Conservation (phyloP, 1,140 invertebrate genomes). For the Lutraria rhynchaena region DNA sequence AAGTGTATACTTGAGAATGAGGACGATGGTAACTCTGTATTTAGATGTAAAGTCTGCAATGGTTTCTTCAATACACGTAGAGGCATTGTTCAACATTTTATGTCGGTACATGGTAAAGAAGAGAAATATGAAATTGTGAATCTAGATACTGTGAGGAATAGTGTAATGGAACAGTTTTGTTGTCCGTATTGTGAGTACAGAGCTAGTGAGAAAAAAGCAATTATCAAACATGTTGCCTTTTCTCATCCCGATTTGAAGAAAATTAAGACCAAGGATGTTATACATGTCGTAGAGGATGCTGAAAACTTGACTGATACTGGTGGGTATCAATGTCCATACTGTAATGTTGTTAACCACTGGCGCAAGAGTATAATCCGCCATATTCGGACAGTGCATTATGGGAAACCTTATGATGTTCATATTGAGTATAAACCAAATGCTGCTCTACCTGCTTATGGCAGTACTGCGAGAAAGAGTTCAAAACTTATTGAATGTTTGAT, state of each 20-base stretch:
- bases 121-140: not conserved
- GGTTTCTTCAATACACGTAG: not conserved
- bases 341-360: conserved; percentile 18
- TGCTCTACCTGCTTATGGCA: not conserved
- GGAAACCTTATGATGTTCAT: not conserved
- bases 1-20: not conserved
- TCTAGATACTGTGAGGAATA: not conserved
- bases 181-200: conserved; percentile 37
- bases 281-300: not conserved
- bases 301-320: not conserved
- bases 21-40: not conserved
- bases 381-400: not conserved
- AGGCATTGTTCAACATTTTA: not conserved
- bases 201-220: not conserved
- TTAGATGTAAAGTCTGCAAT: conserved; percentile 6
- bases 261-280: not conserved
- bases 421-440: conserved; percentile 3
- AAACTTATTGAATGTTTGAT: conserved; percentile 17
- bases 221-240: not conserved
- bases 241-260: conserved; percentile 4
- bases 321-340: conserved; percentile 15
- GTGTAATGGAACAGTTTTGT: conserved; percentile 1
- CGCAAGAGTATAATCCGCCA: conserved; percentile 23
- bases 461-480: not conserved
- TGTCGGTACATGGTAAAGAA: not conserved